Evolutionary conservation across 2,113 vertebrate genomes (phyloP).

Genomic region (Zingel zingel): DNA sequence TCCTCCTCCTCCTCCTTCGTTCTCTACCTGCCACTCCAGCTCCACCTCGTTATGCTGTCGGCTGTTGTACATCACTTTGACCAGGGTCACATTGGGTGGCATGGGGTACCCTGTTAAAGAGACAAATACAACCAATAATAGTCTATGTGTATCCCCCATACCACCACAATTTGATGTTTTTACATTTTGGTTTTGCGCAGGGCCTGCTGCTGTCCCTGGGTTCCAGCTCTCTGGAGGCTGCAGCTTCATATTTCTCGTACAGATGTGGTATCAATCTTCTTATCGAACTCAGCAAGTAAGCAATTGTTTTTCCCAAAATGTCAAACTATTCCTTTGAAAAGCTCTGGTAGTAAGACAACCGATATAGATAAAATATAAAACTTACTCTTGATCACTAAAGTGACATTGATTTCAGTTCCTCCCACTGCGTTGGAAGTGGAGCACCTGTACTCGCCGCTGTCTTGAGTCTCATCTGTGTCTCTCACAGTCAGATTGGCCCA

Average conservation of each 20-base stretch:
- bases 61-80: constrained; percentile 83
- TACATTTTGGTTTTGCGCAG: background rate
- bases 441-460: constrained; percentile 89
- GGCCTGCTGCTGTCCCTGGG: background rate
- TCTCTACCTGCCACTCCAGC: constrained; percentile 86
- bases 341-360: background rate
- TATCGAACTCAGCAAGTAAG: background rate
- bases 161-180: background rate
- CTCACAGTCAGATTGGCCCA: constrained; percentile 87
- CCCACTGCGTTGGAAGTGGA: constrained; percentile 88
- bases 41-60: constrained; percentile 87
- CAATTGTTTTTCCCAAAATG: background rate
- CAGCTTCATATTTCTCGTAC: background rate
- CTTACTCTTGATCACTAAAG: constrained; percentile 88
- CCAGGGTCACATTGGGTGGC: constrained; percentile 91
- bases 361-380: background rate
- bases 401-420: constrained; percentile 84
- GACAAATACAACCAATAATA: background rate
- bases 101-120: constrained; percentile 85
- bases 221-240: background rate
- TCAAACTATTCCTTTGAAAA: background rate
- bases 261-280: background rate
- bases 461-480: constrained; percentile 82
- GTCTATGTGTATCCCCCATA: too few species aligned
- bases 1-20: constrained; percentile 57